phyloP scores from a whole-genome alignment of 2,797 vertebrate species.

The Periparus ater region DNA sequence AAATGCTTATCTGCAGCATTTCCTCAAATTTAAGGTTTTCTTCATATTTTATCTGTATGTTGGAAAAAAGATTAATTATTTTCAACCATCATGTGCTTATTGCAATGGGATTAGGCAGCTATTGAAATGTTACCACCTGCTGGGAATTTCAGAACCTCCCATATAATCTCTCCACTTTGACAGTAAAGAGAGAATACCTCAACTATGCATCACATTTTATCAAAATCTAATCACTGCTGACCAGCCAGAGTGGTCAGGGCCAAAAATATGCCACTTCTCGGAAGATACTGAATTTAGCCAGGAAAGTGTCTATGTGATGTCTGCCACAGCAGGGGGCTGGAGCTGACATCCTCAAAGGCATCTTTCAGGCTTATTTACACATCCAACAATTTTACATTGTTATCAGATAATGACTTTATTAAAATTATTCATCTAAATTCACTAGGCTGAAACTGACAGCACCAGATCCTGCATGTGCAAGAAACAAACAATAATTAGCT shows the following conservation, averaged over 20 bases:
- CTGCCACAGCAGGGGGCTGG: slow-evolving; percentile 42
- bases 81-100: background rate
- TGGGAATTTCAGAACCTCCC: slow-evolving; percentile 37
- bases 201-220: slow-evolving; percentile 10
- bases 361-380: slow-evolving; percentile 55
- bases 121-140: slow-evolving; percentile 51
- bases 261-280: background rate
- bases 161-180: background rate
- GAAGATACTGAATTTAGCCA: background rate
- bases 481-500: background rate
- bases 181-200: background rate
- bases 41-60: background rate
- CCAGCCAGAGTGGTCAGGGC: background rate
- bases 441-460: background rate
- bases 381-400: slow-evolving; percentile 32
- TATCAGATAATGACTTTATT: slow-evolving; percentile 53
- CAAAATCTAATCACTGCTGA: slow-evolving; percentile 30
- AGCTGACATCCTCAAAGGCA: slow-evolving; percentile 53
- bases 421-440: slow-evolving; percentile 33
- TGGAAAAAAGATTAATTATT: slow-evolving; percentile 43
- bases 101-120: slow-evolving; percentile 34
- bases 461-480: background rate
- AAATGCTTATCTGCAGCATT: background rate
- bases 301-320: background rate
- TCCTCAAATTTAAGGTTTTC: background rate